Evolutionary conservation across 2,888 invertebrate genomes (phyloP).

Genomic region (Harpalus rubripes): DNA sequence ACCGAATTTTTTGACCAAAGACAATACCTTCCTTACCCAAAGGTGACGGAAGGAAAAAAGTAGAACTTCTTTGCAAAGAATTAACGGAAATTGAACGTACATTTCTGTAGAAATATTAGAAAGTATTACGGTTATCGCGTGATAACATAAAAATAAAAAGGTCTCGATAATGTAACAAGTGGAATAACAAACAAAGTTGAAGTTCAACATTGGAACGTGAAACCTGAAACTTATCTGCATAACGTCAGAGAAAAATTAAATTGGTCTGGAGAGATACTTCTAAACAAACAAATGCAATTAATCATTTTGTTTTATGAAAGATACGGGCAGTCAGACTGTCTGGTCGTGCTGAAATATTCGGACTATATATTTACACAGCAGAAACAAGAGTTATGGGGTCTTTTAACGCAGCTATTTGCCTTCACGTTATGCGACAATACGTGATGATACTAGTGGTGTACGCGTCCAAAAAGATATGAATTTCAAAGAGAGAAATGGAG

Average conservation of each 20-base stretch:
- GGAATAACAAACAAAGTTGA: neutral
- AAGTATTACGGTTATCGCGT: neutral
- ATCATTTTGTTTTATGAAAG: slow-evolving; percentile 29
- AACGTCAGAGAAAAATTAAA: slow-evolving; percentile 21
- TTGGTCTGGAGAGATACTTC: neutral
- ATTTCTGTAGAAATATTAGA: neutral
- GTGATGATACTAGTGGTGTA: slow-evolving; percentile 6
- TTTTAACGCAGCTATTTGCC: slow-evolving; percentile 28
- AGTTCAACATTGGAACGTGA: slow-evolving; percentile 11
- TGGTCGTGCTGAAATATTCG: slow-evolving; percentile 18
- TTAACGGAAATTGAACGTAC: too few relatives aligned
- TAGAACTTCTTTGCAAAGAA: too few relatives aligned
- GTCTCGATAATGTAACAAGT: neutral
- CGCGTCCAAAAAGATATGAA: neutral
- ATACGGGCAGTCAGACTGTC: slow-evolving; percentile 19
- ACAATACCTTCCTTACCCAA: too few relatives aligned
- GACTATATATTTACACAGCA: slow-evolving; percentile 23
- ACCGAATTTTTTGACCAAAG: too few relatives aligned
- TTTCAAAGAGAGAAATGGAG: slow-evolving; percentile 5
- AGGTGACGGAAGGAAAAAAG: too few relatives aligned
- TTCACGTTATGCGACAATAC: slow-evolving; percentile 4
- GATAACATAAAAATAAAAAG: neutral
- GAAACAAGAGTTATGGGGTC: slow-evolving; percentile 30
- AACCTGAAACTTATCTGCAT: slow-evolving; percentile 8
- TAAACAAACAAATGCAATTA: slow-evolving; percentile 24